Evolutionary conservation across 1,140 invertebrate species (phyloP).

Genomic region (Littorina saxatilis): DNA sequence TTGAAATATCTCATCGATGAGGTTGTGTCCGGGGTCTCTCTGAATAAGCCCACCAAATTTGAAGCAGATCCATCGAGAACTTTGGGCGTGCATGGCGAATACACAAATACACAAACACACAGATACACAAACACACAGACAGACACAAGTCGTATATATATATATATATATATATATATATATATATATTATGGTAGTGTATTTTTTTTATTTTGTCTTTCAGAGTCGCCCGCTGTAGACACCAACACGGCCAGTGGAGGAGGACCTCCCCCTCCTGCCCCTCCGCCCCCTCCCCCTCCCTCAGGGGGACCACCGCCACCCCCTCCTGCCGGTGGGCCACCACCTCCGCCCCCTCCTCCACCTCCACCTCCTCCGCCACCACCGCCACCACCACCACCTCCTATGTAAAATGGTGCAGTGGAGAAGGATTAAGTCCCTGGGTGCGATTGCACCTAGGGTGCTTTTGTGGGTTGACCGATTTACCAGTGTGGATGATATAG

Average conservation of each 20-base stretch:
- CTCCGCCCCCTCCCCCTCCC: background rate
- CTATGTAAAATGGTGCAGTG: slow-evolving; percentile 22
- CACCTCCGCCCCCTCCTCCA: slow-evolving; percentile 19
- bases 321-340: background rate
- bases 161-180: no score
- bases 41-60: no score
- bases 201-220: no score
- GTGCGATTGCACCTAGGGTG: background rate
- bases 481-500: background rate
- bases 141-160: no score
- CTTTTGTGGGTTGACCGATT: background rate
- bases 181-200: no score
- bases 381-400: slow-evolving; percentile 14
- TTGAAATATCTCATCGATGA: no score
- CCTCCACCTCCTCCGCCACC: background rate
- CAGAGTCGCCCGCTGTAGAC: slow-evolving; percentile 24
- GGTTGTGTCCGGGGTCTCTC: no score
- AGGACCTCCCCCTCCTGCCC: background rate
- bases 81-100: no score
- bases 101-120: no score
- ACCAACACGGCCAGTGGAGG: slow-evolving; percentile 6
- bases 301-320: background rate
- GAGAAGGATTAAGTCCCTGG: background rate
- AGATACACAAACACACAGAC: no score
- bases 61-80: no score